Base-by-base conservation (phyloP, 2,797 vertebrate species). In the Nothura maculosa region DNA sequence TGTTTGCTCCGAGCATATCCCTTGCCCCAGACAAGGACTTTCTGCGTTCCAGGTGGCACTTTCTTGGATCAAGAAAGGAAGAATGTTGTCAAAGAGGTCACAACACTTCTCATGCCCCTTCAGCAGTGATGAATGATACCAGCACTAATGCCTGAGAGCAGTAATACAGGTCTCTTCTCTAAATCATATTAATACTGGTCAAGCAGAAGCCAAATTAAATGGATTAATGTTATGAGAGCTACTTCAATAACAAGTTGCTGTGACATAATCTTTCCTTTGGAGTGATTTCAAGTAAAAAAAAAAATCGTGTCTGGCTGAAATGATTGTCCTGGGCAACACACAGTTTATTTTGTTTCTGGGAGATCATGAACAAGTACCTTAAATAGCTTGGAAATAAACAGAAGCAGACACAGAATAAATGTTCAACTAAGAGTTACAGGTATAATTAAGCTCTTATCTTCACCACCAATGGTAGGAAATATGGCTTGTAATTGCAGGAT, bases 361-460 rank as follows among this genome's bases (percentile, higher is more conserved):
- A 84, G 1, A 50, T 28, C 19, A n/a, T 32, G 47, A 81, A 68
- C 16, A 62, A 62, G 61, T 81, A 16, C 5, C n/a, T 79, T 73
- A 78, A 90, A 66, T 55, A 68, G 7, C 12, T 47, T 30, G 60
- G 74, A 92, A 91, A 86, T 50, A 89, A 91, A 47, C 32, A 75
- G 32, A 73, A 19, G 2, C 32, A 83, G 18, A 73, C 52, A 10
- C 27, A 91, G 67, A 58, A 52, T 18, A 69, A 81, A 75, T 5
- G 60, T 66, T 28, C 34, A 84, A 22, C 34, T 69, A 30, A 62
- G n/a, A 75, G 27, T 62, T 62, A 47, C 4, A 19, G 72, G 21
- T 60, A 24, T 22, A 91, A 75, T 78, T 42, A 60, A 55, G 20
- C 8, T 91, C 78, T 90, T 84, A 42, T 30, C 25, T 43, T 18